Base-by-base conservation (phyloP, 92 coral and sea anemone species). In the Diadumene lineata region DNA sequence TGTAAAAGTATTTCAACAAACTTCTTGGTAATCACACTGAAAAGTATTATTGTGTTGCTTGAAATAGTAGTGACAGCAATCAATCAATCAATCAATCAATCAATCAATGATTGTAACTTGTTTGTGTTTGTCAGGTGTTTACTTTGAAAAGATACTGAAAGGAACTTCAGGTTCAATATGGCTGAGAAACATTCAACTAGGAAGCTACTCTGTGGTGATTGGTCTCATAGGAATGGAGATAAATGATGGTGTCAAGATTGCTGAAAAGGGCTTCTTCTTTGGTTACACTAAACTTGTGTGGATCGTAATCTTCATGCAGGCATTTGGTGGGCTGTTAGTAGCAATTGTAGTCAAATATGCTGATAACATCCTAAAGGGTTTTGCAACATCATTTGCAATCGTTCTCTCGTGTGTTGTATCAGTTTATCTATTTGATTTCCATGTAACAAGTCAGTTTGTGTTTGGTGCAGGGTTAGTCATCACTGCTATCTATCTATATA, bases 311-410 rank as follows among this genome's bases (percentile, higher is more conserved):
- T 84, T 61, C 50, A 88, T 86, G 89, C 98, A 94, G 62, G 97
- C 99, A 0, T 92, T 96, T 68, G 98, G 98, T 22, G 98, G 98
- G 7, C 73, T 96, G 7, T 53, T 96, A 43, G 99, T 96, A 0
- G 99, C 97, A 1, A 83, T 96, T 23, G 99, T 96, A 2, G 99
- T 96, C 58, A 96, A 96, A 74, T 96, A 86, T 89, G 99, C 99
- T 11, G 99, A 96, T 72, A 96, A 96, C 69, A 96, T 96, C 51
- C 88, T 96, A 32, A 96, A 96, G 77, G 99, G 99, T 17, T 96
- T 96, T 84, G 97, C 99, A 0, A 92, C 99, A 15, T 92, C 99
- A 0, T 81, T 96, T 30, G 79, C 99, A 24, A 96, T 96, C 21
- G 81, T 96, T 30, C 68, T 92, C 1, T 96, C 99, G 7, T 89